These are phyloP conservation scores for Aspidoscelis tigris DNA, from an alignment of 2,113 vertebrate genomes.

Conservation along the genomic window DNA sequence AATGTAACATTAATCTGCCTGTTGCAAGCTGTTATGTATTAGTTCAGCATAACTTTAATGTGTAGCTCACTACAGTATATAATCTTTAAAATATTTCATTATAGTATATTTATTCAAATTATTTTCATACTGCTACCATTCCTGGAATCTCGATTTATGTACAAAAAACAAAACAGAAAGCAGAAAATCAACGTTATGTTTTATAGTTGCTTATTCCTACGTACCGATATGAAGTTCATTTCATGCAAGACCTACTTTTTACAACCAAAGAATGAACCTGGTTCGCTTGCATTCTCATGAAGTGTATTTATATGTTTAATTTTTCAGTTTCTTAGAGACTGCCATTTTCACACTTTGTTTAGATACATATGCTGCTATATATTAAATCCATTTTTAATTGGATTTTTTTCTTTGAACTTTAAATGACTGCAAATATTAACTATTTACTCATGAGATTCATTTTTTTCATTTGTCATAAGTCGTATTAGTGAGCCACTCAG, in stretches of 20 bases:
- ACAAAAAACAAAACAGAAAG: no score
- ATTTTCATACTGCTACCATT: no score
- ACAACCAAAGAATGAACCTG: background rate
- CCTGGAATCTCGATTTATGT: no score
- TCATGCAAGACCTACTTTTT: background rate
- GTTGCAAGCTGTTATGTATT: background rate
- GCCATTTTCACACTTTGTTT: background rate
- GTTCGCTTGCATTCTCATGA: background rate
- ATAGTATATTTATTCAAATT: no score
- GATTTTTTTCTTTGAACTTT: background rate
- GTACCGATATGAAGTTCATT: background rate
- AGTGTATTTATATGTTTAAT: background rate
- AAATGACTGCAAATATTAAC: background rate
- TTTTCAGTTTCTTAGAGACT: background rate
- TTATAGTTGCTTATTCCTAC: no score
- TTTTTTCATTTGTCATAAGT: background rate
- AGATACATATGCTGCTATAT: background rate
- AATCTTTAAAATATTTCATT: no score
- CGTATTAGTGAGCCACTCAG: accelerated
- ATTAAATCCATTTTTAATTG: background rate
- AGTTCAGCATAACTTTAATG: background rate
- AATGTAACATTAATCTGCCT: no score
- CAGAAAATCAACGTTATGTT: background rate
- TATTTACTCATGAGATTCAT: background rate
- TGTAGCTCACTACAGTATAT: background rate